A percentile compares a stretch with the other conserved stretches of the same genome.
Evolutionary conservation across 64 coral and sea anemone species (phyloP).

Genomic region (Montipora efflorescens): DNA sequence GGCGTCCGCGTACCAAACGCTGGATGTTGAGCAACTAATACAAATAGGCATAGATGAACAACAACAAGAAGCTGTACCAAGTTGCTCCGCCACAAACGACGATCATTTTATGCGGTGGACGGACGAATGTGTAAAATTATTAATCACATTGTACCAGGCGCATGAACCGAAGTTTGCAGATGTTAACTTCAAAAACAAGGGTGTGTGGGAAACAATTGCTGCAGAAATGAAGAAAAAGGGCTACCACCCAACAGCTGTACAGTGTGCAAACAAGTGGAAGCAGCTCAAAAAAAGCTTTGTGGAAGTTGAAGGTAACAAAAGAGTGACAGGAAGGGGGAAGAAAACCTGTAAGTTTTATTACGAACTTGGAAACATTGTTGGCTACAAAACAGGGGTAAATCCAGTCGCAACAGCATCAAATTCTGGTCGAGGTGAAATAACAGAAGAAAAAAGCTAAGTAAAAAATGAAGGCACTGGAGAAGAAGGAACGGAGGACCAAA

Average conservation of each 20-base stretch:
- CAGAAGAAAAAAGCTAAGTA: too few relatives aligned
- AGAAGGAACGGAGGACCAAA: neutral
- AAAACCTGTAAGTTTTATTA: slow-evolving; percentile 18
- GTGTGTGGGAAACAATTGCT: neutral
- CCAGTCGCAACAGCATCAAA: neutral
- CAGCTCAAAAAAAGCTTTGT: slow-evolving; percentile 30
- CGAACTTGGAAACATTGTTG: neutral
- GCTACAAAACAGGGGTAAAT: neutral
- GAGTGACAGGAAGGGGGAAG: neutral
- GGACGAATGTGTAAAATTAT: slow-evolving; percentile 7
- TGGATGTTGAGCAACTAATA: too few relatives aligned
- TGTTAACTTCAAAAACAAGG: slow-evolving; percentile 40
- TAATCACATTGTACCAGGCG: neutral
- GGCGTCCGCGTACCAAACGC: too few relatives aligned
- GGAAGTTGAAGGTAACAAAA: slow-evolving; percentile 31
- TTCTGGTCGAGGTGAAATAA: too few relatives aligned
- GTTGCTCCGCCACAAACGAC: too few relatives aligned
- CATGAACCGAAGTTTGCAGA: slow-evolving; percentile 19
- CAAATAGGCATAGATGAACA: too few relatives aligned
- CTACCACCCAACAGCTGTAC: neutral
- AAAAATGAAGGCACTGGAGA: too few relatives aligned
- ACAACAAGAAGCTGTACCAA: too few relatives aligned
- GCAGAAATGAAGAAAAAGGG: neutral
- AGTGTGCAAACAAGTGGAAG: slow-evolving; percentile 36
- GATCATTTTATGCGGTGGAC: too few relatives aligned